Evolutionary conservation across 2,888 invertebrate genomes (phyloP).

Genomic region (Halictus quadricinctus): DNA sequence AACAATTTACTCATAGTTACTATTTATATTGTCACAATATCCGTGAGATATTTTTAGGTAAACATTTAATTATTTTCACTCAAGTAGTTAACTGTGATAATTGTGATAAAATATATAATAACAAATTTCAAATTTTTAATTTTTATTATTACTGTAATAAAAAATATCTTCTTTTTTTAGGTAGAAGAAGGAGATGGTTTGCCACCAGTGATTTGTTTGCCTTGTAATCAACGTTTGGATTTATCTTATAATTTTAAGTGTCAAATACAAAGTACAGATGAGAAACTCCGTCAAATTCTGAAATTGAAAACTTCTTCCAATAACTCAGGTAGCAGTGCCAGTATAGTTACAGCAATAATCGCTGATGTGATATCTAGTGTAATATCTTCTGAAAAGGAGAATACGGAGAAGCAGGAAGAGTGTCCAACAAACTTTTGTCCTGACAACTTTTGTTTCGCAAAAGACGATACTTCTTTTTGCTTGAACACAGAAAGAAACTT

Average conservation of each 20-base stretch:
- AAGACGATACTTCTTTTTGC: conserved; percentile 41
- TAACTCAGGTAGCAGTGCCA: conserved; percentile 26
- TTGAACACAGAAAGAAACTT: conserved; percentile 36
- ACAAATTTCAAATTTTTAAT: background rate
- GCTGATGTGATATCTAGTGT: conserved; percentile 58
- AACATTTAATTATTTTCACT: background rate
- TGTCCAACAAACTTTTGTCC: conserved; percentile 35
- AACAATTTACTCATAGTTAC: background rate
- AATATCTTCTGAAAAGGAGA: conserved; percentile 47
- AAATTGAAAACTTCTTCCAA: conserved; percentile 48
- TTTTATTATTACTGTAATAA: background rate
- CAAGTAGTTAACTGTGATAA: background rate
- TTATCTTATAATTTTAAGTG: conserved; percentile 76
- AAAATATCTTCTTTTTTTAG: conserved; percentile 56
- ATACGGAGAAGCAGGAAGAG: conserved; percentile 24
- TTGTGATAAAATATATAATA: background rate
- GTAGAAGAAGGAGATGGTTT: conserved; percentile 77
- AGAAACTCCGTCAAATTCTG: conserved; percentile 71
- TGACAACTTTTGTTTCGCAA: conserved; percentile 42
- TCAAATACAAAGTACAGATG: conserved; percentile 76
- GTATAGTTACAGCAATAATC: conserved; percentile 56
- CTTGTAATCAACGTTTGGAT: conserved; percentile 74
- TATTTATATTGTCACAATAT: background rate
- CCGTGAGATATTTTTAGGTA: background rate
- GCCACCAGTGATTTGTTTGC: conserved; percentile 72